These are phyloP conservation scores for Eumerus sabulonum DNA, from an alignment of 2,888 invertebrate genomes.

Conservation along the genomic window DNA sequence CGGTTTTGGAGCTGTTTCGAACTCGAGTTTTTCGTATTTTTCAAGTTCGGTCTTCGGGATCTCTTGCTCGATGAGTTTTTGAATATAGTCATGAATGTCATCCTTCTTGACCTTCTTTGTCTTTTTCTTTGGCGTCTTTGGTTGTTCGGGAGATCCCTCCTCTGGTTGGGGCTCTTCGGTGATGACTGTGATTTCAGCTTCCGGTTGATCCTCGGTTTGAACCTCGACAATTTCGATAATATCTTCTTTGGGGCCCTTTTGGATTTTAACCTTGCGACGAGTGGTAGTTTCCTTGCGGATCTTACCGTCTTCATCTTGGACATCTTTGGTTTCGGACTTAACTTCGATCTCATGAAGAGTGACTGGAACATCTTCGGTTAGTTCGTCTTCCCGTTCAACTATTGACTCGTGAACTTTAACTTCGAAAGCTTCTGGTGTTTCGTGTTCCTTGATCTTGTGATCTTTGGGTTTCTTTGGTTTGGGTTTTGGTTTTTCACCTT, in stretches of 20 bases:
- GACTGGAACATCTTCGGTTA: constrained; percentile 67
- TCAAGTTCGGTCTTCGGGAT: constrained; percentile 75
- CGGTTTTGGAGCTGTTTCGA: constrained; percentile 73
- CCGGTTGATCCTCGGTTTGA: constrained; percentile 75
- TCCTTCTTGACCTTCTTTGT: constrained; percentile 75
- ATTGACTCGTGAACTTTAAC: constrained; percentile 73
- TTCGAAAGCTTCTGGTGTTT: constrained; percentile 67
- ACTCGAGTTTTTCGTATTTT: constrained; percentile 77
- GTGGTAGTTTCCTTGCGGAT: constrained; percentile 77
- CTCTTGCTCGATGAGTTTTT: constrained; percentile 74
- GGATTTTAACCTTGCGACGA: constrained; percentile 78
- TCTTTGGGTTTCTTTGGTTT: constrained; percentile 57
- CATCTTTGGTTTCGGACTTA: constrained; percentile 77
- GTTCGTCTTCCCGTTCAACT: constrained; percentile 63
- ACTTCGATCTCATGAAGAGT: constrained; percentile 77
- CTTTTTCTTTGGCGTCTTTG: constrained; percentile 75
- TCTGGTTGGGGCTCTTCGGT: constrained; percentile 72
- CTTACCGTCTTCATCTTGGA: constrained; percentile 77
- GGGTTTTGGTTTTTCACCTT: constrained; percentile 49
- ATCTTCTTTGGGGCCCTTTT: constrained; percentile 76
- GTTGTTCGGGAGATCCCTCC: constrained; percentile 73
- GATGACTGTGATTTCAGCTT: constrained; percentile 74
- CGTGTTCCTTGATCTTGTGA: constrained; percentile 62
- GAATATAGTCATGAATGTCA: constrained; percentile 75
- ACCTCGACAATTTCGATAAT: constrained; percentile 77